Conservation (phyloP, 1,140 invertebrate species). For the Neodiprion fabricii region DNA sequence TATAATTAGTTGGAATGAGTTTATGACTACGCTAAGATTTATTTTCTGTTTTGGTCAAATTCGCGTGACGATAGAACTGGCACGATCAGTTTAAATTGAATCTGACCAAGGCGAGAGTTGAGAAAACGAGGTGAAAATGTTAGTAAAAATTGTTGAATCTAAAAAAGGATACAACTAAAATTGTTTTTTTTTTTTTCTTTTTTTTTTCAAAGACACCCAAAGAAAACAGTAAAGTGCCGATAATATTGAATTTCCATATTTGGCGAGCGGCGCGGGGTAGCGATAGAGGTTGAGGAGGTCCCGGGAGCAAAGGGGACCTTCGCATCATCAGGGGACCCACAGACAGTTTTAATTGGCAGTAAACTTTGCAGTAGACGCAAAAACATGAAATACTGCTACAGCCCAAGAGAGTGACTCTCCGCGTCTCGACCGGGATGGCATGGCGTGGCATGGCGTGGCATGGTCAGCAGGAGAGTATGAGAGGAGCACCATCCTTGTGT, state of each 20-base stretch:
- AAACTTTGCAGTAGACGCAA: slow-evolving; percentile 36
- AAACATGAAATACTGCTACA: slow-evolving; percentile 37
- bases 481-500: no score
- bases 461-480: not conserved
- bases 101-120: not conserved
- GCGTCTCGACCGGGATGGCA: not conserved
- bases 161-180: not conserved
- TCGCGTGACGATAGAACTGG: no score
- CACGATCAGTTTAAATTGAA: no score
- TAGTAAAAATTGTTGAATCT: not conserved
- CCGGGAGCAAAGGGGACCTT: not conserved
- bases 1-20: no score
- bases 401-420: slow-evolving; percentile 16
- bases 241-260: slow-evolving; percentile 4
- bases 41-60: no score
- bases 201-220: not conserved
- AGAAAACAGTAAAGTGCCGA: not conserved
- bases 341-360: slow-evolving; percentile 39
- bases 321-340: slow-evolving; percentile 22
- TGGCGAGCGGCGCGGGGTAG: not conserved
- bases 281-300: no score
- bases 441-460: not conserved
- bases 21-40: no score
- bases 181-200: no score
- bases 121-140: not conserved